Conservation (phyloP, 2,888 invertebrate genomes). For the Polyommatus icarus region DNA sequence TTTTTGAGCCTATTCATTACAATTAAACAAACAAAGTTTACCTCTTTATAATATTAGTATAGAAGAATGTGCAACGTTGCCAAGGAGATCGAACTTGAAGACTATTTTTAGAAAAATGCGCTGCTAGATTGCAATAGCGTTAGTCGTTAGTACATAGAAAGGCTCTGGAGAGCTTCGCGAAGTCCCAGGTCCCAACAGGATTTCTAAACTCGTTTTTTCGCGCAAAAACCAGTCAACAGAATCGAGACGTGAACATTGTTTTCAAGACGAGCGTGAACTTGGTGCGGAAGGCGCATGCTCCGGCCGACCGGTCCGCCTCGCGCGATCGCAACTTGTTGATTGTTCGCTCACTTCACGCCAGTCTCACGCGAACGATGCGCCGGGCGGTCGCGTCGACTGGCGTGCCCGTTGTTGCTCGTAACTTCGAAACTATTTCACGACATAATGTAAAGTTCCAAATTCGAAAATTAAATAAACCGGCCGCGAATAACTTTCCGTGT, state of each 20-base stretch:
- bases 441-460: conserved; percentile 76
- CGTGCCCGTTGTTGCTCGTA: conserved; percentile 60
- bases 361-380: conserved; percentile 73
- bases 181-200: conserved; percentile 19
- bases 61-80: not conserved
- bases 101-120: conserved; percentile 25
- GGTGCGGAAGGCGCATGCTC: conserved; percentile 73
- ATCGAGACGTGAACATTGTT: conserved; percentile 56
- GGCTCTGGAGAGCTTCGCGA: conserved; percentile 20
- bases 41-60: no score
- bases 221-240: conserved; percentile 69
- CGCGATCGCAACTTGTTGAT: conserved; percentile 76
- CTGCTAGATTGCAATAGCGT: conserved; percentile 11
- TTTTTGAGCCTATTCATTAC: no score
- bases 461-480: conserved; percentile 60
- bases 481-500: conserved; percentile 54
- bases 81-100: not conserved
- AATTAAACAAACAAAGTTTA: no score
- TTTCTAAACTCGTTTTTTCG: conserved; percentile 59
- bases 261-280: conserved; percentile 62
- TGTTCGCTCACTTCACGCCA: conserved; percentile 75
- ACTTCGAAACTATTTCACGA: conserved; percentile 77
- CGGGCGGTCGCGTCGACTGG: conserved; percentile 64
- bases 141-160: conserved; percentile 27
- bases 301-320: conserved; percentile 62